Base-by-base conservation (phyloP, 1,140 invertebrate species). In the Drosophila yakuba region DNA sequence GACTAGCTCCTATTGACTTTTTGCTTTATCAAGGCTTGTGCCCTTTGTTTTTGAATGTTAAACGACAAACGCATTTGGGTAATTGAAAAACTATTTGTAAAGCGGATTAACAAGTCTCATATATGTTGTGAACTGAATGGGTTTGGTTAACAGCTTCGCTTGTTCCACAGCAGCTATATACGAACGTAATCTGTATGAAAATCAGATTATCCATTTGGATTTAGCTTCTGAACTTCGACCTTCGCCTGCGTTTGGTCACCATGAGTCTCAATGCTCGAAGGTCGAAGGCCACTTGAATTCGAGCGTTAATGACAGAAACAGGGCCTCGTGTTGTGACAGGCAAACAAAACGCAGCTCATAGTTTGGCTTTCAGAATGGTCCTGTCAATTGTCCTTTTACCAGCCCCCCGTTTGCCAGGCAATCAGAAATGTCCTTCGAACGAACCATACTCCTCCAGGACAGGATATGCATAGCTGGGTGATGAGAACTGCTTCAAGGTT, bases 251-350 rank as follows among this genome's bases (percentile, higher is more conserved):
- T 2, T 50, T 58, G 39, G 32, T 25, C 60, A 61, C 72, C 62
- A 76, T 64, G 73, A 66, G 59, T 58, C 55, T 41, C 44, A 43
- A 39, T 58, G 58, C 1, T 20, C 20, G 32, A 32, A 10, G 63
- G 59, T 48, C 74, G 68, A 74, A 71, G 67, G 66, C 58, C 74
- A 66, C 66, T 75, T 56, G 43, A 79, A 78, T 61, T 88, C 61
- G 64, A 43, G 66, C 83, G 71, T 62, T 82, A 82, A 78, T 78
- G 66, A 56, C 58, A 66, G 47, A 55, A 61, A 52, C 54, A 63
- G 38, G 57, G 32, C 35, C 64, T 14, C 43, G 52, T 69, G 71
- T 75, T 71, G 75, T 77, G 78, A 66, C 78, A 80, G 66, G 58
- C 80, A 73, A 76, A 66, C 66, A 75, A 73, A 79, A 80, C 75